Base-by-base conservation (phyloP, 2,113 vertebrate genomes). In the Colaptes auratus region DNA sequence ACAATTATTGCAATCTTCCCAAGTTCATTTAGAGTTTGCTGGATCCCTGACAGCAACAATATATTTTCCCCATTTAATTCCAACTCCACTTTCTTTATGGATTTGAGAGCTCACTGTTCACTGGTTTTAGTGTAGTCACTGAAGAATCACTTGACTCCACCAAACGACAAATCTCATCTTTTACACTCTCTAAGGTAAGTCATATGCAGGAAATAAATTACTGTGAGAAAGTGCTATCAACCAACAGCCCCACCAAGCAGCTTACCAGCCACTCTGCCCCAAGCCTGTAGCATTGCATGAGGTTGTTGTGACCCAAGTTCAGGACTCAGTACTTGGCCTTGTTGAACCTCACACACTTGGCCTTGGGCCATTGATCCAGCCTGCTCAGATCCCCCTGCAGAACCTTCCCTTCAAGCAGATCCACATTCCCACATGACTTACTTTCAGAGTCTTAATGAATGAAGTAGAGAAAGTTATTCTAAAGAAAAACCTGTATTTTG, bases 141-240 rank as follows among this genome's bases (percentile, higher is more conserved):
- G 42, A 86, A 78, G 10, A 90, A 83, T 17, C 88, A 69, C 36
- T 50, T 67, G 55, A 78, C 9, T 10, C 24, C 67, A 35, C 19
- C 9, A 76, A 75, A 90, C 89, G 35, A 60, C 5, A 82, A 84
- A 89, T 53, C 8, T 52, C 6, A 44, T 79, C 4, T 63, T 42
- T 74, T 20, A 75, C 23, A 64, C 72, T 60, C 36, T 39, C 66
- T 64, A 69, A 74, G 17, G 71, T 39, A 81, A 9, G 10, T 6
- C 2, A 2, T 14, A 66, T 5, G 18, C 6, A 61, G 24, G 17
- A 79, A 75, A 85, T 36, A 67, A 81, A 63, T 21, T 28, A 59
- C 2, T 60, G 56, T 56, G 1, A 0, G 10, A 56, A 85, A 71
- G 27, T 21, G 55, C 0, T 25, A 39, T 78, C 8, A 0, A 25